Evolutionary conservation across 1,140 invertebrate species (phyloP).

Genomic region (Scaptomyza pallida): DNA sequence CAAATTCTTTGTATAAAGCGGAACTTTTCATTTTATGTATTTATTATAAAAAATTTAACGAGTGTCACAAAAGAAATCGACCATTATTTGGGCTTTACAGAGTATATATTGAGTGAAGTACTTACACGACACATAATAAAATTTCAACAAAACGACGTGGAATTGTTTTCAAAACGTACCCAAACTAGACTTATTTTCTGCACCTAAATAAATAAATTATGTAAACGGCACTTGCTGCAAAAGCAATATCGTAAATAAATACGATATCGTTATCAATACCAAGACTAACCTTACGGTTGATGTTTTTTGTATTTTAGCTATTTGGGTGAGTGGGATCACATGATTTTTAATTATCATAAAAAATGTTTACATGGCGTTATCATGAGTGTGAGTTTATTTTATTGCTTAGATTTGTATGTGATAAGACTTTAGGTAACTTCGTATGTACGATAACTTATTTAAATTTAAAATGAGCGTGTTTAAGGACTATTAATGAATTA

Average conservation of each 20-base stretch:
- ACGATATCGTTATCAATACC: slow-evolving; percentile 50
- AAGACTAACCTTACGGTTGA: slow-evolving; percentile 10
- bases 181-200: slow-evolving; percentile 43
- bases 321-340: not conserved
- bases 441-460: no score
- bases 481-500: no score
- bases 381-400: no score
- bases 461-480: no score
- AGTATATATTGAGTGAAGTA: slow-evolving; percentile 29
- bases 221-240: slow-evolving; percentile 49
- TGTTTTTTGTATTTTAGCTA: not conserved
- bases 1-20: slow-evolving; percentile 41
- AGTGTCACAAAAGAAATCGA: slow-evolving; percentile 57
- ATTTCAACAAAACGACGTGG: slow-evolving; percentile 53
- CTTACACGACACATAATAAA: slow-evolving; percentile 35
- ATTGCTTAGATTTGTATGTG: no score
- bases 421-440: no score
- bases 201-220: slow-evolving; percentile 41
- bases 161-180: slow-evolving; percentile 46
- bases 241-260: slow-evolving; percentile 68
- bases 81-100: slow-evolving; percentile 16
- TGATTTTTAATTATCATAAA: no score
- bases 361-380: no score
- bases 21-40: slow-evolving; percentile 55
- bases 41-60: slow-evolving; percentile 50